Percentiles rank a stretch among this genome's conserved stretches.
These are phyloP conservation scores for Apomyelois bistriatella DNA, from an alignment of 2,888 invertebrate species.

Conservation along the genomic window DNA sequence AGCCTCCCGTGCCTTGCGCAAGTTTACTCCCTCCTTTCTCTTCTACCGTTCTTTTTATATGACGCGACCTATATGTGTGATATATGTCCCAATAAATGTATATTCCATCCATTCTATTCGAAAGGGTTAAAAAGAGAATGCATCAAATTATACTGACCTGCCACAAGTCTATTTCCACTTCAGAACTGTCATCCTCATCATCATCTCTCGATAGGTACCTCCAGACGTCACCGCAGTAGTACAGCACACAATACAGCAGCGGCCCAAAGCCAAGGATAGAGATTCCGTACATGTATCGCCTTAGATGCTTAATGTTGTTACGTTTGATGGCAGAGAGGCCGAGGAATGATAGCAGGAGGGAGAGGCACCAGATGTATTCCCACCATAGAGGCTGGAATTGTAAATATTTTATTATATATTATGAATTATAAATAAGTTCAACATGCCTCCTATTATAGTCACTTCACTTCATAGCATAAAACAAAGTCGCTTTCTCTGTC, in stretches of 20 bases:
- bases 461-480: too few species aligned
- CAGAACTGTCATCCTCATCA: constrained; percentile 78
- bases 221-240: constrained; percentile 92
- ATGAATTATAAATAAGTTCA: background rate
- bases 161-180: constrained; percentile 87
- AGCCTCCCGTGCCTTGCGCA: too few species aligned
- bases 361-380: constrained; percentile 96
- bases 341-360: constrained; percentile 89
- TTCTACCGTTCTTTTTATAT: too few species aligned
- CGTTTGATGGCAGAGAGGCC: constrained; percentile 92
- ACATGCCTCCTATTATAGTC: too few species aligned
- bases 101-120: too few species aligned
- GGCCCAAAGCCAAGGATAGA: constrained; percentile 86
- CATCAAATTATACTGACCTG: constrained; percentile 79
- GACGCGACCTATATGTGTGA: too few species aligned
- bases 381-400: constrained; percentile 88
- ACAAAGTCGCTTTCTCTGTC: too few species aligned
- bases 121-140: too few species aligned
- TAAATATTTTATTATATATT: background rate
- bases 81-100: too few species aligned
- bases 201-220: constrained; percentile 81
- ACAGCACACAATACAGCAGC: constrained; percentile 87
- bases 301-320: constrained; percentile 88
- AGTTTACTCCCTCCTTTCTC: too few species aligned
- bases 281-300: constrained; percentile 89